phyloP scores from a whole-genome alignment of 2,888 invertebrate genomes.

The Pyrrhosoma nymphula region DNA sequence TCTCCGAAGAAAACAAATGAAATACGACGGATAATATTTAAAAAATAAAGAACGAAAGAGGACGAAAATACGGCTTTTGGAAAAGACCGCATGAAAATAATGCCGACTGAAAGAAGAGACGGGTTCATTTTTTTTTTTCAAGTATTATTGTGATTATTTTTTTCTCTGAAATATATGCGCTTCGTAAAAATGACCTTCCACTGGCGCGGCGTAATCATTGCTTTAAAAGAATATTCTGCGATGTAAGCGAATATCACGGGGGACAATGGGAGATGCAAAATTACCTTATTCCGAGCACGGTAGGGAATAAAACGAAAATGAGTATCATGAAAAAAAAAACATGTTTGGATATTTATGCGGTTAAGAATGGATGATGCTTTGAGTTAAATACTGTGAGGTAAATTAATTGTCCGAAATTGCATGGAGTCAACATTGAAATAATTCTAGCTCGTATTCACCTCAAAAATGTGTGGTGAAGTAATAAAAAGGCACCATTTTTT shows the following conservation, averaged over 20 bases:
- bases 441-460: background rate
- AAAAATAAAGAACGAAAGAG: background rate
- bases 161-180: conserved; percentile 22
- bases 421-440: background rate
- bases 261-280: background rate
- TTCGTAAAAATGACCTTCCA: conserved; percentile 35
- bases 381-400: background rate
- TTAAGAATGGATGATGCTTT: background rate
- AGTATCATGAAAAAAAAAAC: background rate
- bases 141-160: background rate
- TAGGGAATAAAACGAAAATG: background rate
- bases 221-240: background rate
- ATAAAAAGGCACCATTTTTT: too few species aligned
- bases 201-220: background rate
- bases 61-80: conserved; percentile 6
- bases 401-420: background rate
- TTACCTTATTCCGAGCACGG: background rate
- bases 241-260: background rate
- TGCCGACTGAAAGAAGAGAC: background rate
- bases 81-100: background rate
- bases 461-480: too few species aligned
- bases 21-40: conserved; percentile 40
- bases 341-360: background rate
- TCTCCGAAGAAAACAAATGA: conserved; percentile 23
- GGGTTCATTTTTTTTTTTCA: background rate